A percentile compares a stretch with the other conserved stretches of the same genome.
Conservation (phyloP, 2,888 invertebrate species). For the Sialis lutaria region DNA sequence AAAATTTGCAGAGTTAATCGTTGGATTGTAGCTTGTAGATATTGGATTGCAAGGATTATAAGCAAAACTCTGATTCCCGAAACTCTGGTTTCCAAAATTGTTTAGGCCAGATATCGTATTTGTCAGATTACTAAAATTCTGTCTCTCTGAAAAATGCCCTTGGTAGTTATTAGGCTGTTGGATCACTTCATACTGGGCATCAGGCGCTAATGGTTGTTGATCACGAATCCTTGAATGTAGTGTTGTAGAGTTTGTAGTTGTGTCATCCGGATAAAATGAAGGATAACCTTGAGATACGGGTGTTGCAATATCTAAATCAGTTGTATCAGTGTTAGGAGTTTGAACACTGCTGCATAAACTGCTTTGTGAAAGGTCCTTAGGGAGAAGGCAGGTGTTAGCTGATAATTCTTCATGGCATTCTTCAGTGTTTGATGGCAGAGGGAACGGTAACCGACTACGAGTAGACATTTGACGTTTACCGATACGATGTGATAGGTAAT, state of each 20-base stretch:
- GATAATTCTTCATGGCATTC: neutral
- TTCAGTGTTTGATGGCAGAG: constrained; percentile 20
- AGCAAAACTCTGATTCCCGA: constrained; percentile 13
- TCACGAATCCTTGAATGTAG: constrained; percentile 13
- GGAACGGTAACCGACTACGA: constrained; percentile 36
- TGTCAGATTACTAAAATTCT: constrained; percentile 19
- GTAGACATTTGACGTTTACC: constrained; percentile 39
- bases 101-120: constrained; percentile 25
- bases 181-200: constrained; percentile 44
- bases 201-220: constrained; percentile 32
- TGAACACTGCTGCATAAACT: constrained; percentile 22
- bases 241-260: constrained; percentile 11
- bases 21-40: neutral
- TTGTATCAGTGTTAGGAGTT: constrained; percentile 25
- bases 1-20: constrained; percentile 2
- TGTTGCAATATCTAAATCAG: constrained; percentile 21
- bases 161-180: constrained; percentile 20
- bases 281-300: constrained; percentile 16
- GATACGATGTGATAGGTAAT: constrained; percentile 36
- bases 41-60: constrained; percentile 14
- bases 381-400: constrained; percentile 14
- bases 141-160: neutral
- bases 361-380: constrained; percentile 23
- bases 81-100: constrained; percentile 20
- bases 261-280: constrained; percentile 19